Base-by-base conservation (phyloP, 1,140 invertebrate genomes). In the Tetramorium parvispinum region DNA sequence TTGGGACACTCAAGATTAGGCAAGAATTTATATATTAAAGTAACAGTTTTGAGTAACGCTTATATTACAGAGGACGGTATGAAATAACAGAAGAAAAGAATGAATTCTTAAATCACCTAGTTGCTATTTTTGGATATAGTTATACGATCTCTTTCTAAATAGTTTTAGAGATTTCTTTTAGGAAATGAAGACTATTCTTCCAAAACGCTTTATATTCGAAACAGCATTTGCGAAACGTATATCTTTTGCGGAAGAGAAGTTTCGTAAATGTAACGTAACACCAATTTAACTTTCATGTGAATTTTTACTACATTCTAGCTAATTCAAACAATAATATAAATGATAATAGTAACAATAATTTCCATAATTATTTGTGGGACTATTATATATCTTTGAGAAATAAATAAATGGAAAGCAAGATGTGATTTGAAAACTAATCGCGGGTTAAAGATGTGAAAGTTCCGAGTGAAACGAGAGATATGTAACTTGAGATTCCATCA, bases 401-500 rank as follows among this genome's bases (percentile, higher is more conserved):
- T 27, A 3, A 43, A 49, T 49, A 46, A 3, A 7, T 40, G n/a
- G 13, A 49, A 71, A 49, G 21, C 16, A 6, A 68, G n/a, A 70
- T 70, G 3, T 46, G n/a, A 49, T 51, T 71, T 71, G 43, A 49
- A 70, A 27, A 70, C 43, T 70, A 4, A 51, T 49, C 40, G 3
- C 13, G 24, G 16, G 21, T 24, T 70, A 70, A 70, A 70, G 13
- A 49, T 49, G 43, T 46, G 43, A 71, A 71, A 71, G 68, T 70
- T 70, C 13, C 21, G 10, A 66, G 37, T 68, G 65, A 68, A 68
- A 66, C 37, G 63, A 16, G 40, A 68, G n/a, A 51, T 71, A 71
- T 71, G 3, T 71, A 71, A 71, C 43, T 71, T 27, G 68, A 71
- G 43, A 71, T 71, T 71, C 24, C 21, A 49, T 16, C 43, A 49